Evolutionary conservation across 2,113 vertebrate species (phyloP).

Genomic region (Nansenia antarctica): DNA sequence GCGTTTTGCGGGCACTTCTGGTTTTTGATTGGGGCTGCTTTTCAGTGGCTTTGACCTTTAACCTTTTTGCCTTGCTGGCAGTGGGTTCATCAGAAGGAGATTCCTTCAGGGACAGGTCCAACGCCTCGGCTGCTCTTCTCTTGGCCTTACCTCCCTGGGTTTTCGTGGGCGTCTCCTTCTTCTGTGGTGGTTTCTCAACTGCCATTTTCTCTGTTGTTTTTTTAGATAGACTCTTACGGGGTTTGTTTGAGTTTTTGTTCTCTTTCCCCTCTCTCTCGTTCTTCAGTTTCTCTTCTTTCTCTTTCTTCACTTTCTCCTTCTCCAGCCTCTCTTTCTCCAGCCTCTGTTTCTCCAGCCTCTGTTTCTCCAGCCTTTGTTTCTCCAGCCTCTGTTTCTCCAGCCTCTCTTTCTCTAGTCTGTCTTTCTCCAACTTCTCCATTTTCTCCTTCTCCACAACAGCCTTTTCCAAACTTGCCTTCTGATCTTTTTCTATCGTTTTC

Average conservation of each 20-base stretch:
- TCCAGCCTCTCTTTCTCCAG: constrained; percentile 14
- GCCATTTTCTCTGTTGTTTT: constrained; percentile 23
- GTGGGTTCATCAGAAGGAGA: neutral
- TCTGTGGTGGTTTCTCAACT: constrained; percentile 23
- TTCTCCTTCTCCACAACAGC: constrained; percentile 7
- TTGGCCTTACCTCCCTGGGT: constrained; percentile 29
- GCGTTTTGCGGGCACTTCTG: neutral
- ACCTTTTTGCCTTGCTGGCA: constrained; percentile 44
- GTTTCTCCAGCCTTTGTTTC: constrained; percentile 14
- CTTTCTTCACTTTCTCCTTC: neutral
- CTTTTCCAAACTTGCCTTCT: constrained; percentile 12
- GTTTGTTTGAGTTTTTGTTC: constrained; percentile 9
- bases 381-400: constrained; percentile 1
- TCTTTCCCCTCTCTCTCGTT: constrained; percentile 21
- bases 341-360: too few relatives aligned
- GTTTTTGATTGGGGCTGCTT: constrained; percentile 15
- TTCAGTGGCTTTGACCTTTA: constrained; percentile 29
- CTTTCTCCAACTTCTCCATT: constrained; percentile 23
- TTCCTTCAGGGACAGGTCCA: constrained; percentile 42
- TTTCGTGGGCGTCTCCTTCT: constrained; percentile 26
- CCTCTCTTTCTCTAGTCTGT: neutral
- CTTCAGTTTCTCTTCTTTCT: neutral
- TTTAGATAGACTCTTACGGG: constrained; percentile 26
- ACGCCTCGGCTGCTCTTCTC: constrained; percentile 52
- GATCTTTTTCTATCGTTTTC: neutral